Evolutionary conservation across 1,140 invertebrate genomes (phyloP).

Genomic region (Kradibia gibbosae): DNA sequence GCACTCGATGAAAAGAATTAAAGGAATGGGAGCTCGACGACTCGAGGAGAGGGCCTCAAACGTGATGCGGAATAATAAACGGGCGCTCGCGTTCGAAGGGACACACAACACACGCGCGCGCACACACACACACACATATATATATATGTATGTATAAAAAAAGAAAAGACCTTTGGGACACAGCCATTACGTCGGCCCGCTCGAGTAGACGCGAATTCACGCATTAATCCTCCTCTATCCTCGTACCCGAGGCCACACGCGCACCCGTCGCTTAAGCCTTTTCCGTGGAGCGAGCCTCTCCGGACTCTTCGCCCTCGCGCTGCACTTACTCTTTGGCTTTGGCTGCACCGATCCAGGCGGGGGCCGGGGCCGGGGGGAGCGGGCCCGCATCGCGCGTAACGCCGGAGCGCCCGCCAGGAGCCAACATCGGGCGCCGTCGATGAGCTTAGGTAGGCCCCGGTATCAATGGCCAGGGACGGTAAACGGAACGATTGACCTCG

Average conservation of each 20-base stretch:
- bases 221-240: conserved; percentile 42
- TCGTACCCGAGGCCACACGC: no score
- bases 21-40: conserved; percentile 10
- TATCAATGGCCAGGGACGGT: not conserved
- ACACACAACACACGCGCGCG: not conserved
- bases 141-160: no score
- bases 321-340: conserved; percentile 33
- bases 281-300: conserved; percentile 12
- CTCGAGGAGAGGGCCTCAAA: conserved; percentile 40
- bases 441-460: not conserved
- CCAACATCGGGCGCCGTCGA: conserved; percentile 22
- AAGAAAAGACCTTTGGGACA: conserved; percentile 50
- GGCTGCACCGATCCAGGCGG: conserved; percentile 10
- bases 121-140: not conserved
- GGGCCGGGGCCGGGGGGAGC: conserved; percentile 5
- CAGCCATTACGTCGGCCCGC: conserved; percentile 54
- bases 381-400: not conserved
- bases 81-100: conserved; percentile 27
- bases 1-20: conserved; percentile 51
- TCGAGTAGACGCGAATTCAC: conserved; percentile 44
- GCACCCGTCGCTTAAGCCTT: not conserved
- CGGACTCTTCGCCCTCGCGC: conserved; percentile 15
- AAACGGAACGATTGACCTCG: not conserved
- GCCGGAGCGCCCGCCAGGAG: not conserved
- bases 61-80: conserved; percentile 58